phyloP scores from a whole-genome alignment of 2,113 vertebrate species.

The Micromys minutus region DNA sequence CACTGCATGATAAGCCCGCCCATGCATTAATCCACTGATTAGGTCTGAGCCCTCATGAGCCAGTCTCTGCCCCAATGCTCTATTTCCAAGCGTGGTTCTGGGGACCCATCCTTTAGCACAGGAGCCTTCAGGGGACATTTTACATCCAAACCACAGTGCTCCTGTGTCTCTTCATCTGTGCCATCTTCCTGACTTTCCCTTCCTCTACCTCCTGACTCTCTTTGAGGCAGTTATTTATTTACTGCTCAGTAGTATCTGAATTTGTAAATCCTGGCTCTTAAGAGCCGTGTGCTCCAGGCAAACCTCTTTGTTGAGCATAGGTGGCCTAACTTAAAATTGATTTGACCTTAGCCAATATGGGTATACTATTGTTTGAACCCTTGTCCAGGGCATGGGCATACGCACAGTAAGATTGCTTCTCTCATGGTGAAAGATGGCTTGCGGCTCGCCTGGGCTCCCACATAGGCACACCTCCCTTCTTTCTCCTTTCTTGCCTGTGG shows the following conservation, averaged over 20 bases:
- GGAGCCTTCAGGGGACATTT: neutral
- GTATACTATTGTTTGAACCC: neutral
- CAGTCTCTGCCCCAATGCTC: neutral
- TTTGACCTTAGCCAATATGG: neutral
- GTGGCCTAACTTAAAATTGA: neutral
- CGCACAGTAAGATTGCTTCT: neutral
- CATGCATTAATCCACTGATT: neutral
- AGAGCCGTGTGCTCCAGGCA: accelerated
- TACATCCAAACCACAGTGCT: too few relatives aligned
- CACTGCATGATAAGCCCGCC: neutral
- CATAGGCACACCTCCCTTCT: too few relatives aligned
- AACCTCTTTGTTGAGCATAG: neutral
- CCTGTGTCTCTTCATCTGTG: neutral
- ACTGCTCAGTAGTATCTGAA: accelerated
- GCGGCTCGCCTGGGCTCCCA: neutral
- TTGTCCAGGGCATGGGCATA: neutral
- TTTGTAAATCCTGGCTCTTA: neutral
- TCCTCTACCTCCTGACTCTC: too few relatives aligned
- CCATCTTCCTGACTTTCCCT: neutral
- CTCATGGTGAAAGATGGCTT: neutral
- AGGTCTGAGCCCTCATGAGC: neutral
- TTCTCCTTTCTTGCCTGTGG: neutral
- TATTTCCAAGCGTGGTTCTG: neutral
- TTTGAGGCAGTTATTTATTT: too few relatives aligned
- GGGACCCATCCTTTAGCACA: neutral